A percentile compares a stretch with the other conserved stretches of the same genome.
Conservation (phyloP, 2,113 vertebrate genomes). For the Labeo catla region DNA sequence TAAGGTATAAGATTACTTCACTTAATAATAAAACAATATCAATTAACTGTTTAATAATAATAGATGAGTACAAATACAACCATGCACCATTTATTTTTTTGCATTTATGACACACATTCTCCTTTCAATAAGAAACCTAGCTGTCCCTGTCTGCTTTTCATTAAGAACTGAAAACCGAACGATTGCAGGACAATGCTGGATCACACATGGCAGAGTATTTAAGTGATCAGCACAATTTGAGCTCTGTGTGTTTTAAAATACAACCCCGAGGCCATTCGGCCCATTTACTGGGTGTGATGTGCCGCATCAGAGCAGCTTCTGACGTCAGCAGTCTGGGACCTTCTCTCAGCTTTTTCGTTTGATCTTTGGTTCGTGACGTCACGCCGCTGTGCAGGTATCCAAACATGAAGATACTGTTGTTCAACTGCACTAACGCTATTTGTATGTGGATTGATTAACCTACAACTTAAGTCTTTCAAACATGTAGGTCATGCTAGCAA, state of each 20-base stretch:
- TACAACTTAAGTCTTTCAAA: neutral
- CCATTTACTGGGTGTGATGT: conserved; percentile 45
- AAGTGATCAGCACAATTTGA: neutral
- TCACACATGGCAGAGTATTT: neutral
- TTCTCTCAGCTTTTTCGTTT: conserved; percentile 27
- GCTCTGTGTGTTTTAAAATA: neutral
- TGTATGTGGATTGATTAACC: neutral
- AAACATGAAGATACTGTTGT: neutral
- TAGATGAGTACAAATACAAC: neutral
- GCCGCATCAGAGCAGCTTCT: conserved; percentile 28
- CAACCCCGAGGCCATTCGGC: neutral
- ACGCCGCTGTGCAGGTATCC: conserved; percentile 5
- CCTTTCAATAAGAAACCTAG: neutral
- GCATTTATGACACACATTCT: neutral
- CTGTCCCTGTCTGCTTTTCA: neutral
- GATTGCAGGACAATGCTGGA: neutral
- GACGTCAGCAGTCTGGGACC: conserved; percentile 51
- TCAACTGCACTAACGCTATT: neutral
- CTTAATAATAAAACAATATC: neutral
- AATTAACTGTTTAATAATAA: neutral
- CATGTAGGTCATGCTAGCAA: conserved; percentile 55
- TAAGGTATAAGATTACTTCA: neutral
- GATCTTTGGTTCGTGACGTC: conserved; percentile 2
- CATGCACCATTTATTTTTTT: neutral
- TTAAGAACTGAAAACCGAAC: neutral